Base-by-base conservation (phyloP, 2,113 vertebrate genomes). In the Echinops telfairi region DNA sequence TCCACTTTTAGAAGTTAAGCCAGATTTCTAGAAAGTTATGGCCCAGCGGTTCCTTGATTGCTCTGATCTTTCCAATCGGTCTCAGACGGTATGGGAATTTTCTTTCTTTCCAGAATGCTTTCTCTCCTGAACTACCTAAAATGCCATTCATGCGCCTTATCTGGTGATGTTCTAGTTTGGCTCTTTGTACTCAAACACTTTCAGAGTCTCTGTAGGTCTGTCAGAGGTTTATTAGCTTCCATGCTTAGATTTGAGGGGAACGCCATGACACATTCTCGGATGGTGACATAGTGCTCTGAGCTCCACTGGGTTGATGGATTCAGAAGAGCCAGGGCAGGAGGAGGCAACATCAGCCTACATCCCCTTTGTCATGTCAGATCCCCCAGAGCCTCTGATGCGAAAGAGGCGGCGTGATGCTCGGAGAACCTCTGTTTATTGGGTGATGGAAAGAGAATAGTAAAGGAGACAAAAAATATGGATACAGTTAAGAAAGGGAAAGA, bases 41-140 rank as follows among this genome's bases (percentile, higher is more conserved):
- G 23, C 82, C 9, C 78, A 83, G 14, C 15, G 22, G 19, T 4
- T 79, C 12, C 23, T 31, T 87, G 36, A 43, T 5, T 15, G 80
- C n/a, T n/a, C 22, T 38, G 31, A 29, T 20, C 60, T 47, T 0
- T 71, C 16, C 38, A 14, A 58, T 87, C 43, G 83, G 62, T 75
- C 57, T 58, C 43, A 76, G 60, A 77, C 6, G 7, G 47, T 80
- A 12, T 86, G 53, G 17, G 43, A 3, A 3, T 31, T 76, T 84
- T 84, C 81, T 94, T 85, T 82, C 2, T 23, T 91, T 43, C 38
- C 17, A 64, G 23, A 22, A n/a, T 58, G 31, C 58, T 77, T 96
- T 94, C n/a, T 85, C 38, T 84, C 90, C 79, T 68, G 70, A 76
- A 86, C 20, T 38, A 90, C 88, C 77, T 71, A 64, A 82, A 73